Evolutionary conservation across 1,140 invertebrate genomes (phyloP).

Genomic region (Cotesia typhae): DNA sequence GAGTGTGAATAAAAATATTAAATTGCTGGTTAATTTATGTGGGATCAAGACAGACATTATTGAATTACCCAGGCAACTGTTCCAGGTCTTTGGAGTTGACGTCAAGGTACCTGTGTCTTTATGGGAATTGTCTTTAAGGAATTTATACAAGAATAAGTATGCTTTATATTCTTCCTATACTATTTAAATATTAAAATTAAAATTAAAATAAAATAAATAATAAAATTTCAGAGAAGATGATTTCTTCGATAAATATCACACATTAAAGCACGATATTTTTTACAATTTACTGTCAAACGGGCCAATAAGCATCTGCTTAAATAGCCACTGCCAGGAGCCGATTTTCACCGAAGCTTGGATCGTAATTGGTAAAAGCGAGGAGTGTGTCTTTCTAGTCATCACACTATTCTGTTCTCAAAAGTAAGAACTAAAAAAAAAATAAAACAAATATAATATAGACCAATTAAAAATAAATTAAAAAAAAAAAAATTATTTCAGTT

Average conservation of each 20-base stretch:
- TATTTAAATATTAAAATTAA: neutral
- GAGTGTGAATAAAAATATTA: slow-evolving; percentile 26
- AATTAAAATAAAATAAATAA: slow-evolving; percentile 13
- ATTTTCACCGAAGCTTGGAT: slow-evolving; percentile 59
- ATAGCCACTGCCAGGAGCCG: slow-evolving; percentile 51
- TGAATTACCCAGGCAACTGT: slow-evolving; percentile 53
- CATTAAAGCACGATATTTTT: slow-evolving; percentile 28
- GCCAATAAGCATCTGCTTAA: slow-evolving; percentile 51
- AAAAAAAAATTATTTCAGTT: slow-evolving; percentile 25
- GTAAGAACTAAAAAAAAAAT: slow-evolving; percentile 36
- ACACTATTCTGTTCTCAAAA: slow-evolving; percentile 53
- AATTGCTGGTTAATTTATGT: slow-evolving; percentile 21
- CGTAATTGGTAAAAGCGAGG: slow-evolving; percentile 41
- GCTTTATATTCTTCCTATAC: slow-evolving; percentile 3
- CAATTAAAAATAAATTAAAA: neutral
- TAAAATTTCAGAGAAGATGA: slow-evolving; percentile 32
- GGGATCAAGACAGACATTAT: slow-evolving; percentile 39
- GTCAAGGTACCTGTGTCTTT: slow-evolving; percentile 48
- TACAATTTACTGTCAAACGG: slow-evolving; percentile 53
- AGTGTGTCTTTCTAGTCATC: slow-evolving; percentile 44
- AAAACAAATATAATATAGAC: neutral
- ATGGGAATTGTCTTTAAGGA: slow-evolving; percentile 55
- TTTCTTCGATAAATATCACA: slow-evolving; percentile 33
- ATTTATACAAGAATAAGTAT: slow-evolving; percentile 52
- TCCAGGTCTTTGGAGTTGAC: slow-evolving; percentile 47